Evolutionary conservation across 2,888 invertebrate species (phyloP).

Genomic region (Rotaria sp.): DNA sequence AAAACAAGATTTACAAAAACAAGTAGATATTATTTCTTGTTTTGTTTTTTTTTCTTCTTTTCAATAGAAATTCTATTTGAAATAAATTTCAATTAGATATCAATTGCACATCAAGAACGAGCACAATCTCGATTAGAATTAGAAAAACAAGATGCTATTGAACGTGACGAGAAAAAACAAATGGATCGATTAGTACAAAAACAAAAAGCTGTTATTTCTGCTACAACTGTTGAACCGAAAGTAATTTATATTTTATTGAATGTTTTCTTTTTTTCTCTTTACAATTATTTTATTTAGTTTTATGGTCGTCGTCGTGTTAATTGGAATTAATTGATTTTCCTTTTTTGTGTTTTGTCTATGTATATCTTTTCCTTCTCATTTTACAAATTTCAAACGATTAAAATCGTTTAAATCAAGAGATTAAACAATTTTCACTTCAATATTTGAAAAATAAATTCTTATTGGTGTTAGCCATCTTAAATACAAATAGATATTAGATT

Average conservation of each 20-base stretch:
- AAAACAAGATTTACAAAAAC: constrained; percentile 17
- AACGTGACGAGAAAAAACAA: constrained; percentile 9
- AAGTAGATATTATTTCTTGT: background rate
- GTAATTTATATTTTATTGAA: background rate
- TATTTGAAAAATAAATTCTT: background rate
- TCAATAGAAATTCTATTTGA: background rate
- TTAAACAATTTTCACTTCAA: background rate
- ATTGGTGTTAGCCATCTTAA: no score
- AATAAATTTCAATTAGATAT: background rate
- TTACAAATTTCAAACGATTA: background rate
- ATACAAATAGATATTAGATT: no score
- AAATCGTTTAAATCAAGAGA: background rate
- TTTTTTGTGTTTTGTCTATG: background rate
- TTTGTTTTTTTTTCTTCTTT: background rate
- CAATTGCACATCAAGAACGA: constrained; percentile 12
- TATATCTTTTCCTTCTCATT: background rate
- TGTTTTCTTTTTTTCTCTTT: background rate
- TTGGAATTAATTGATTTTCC: background rate
- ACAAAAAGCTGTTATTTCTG: constrained; percentile 1
- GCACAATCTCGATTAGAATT: constrained; percentile 22
- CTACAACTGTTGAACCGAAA: constrained; percentile 17
- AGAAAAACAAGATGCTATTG: background rate
- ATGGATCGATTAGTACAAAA: background rate
- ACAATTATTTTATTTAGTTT: background rate
- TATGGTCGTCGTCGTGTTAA: constrained; percentile 9